Evolutionary conservation across 2,113 vertebrate genomes (phyloP), one percentile per base, ranked within the genome.

Genomic region (Irena cyanogastra): DNA sequence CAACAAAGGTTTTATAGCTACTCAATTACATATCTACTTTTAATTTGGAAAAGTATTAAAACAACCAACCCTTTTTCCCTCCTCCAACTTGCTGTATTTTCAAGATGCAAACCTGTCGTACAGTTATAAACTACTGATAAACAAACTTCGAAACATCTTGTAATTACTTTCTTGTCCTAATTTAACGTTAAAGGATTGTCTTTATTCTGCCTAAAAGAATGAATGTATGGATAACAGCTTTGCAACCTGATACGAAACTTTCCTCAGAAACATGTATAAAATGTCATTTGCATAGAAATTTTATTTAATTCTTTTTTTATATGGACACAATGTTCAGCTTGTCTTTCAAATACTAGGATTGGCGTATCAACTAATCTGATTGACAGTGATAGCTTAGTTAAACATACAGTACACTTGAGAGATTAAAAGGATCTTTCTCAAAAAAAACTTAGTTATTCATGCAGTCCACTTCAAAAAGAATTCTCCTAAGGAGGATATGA

Each of bases 31-130:
- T 57, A 18, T 59, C 80, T 76, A 35, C 54, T 92, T 86, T 90
- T 53, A 15, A 41, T 8, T 47, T 31, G 22, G 39, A 30, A 72
- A 76, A 47, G 42, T 27, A 83, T 61, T 27, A 42, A 61, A 68
- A 57, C 12, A 27, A 17, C 9, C 3, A 1, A 17, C 3, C 6
- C 15, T n/a, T 66, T 33, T 10, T 2, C 13, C 1, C 3, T 23
- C 4, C 19, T 15, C 13, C 7, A 4, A 4, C 11, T 37, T 68
- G 11, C 12, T 78, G 10, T 31, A 66, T 80, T 90, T 89, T 92
- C 64, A 89, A 89, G n/a, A 80, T 35, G 15, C 35, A 85, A 76
- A 79, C 19, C 60, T 78, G 8, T 13, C 66, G 50, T 45, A 71
- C 33, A 65, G 31, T 57, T 70, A 54, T 11, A 74, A 63, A 27